Base-by-base conservation (phyloP, 2,888 invertebrate species). In the Chromoteleia sp. region DNA sequence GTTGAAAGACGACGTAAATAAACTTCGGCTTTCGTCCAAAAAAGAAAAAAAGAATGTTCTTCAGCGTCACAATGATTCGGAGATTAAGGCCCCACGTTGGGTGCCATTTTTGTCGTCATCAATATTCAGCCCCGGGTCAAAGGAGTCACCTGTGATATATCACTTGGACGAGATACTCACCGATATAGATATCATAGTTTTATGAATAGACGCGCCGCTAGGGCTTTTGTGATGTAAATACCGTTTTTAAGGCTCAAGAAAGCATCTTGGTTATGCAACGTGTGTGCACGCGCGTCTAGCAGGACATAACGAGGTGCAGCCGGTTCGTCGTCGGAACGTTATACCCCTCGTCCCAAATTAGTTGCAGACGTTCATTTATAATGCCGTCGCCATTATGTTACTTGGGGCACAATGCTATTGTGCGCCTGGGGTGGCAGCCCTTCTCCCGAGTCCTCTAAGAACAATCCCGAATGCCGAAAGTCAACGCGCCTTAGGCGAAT, bases 321-420 rank as follows among this genome's bases (percentile, higher is more conserved):
- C 71, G 74, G 68, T 71, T 81, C 78, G 77, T 56, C 74, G 65
- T 58, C 54, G 43, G 48, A 58, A 74, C 65, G 80, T 63, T 71
- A 33, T 63, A 71, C 81, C 81, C 74, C 80, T 84, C 84, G 87
- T 84, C 85, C 85, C 86, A 89, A 90, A 90, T 90, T 89, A 88
- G 89, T 88, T 87, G 89, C 90, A 88, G 88, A 89, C 88, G 86
- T 89, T 89, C 89, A 87, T 89, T 90, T 89, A 90, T 90, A 89
- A 89, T 86, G 84, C 87, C 86, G 85, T 77, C 81, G 84, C 86
- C 86, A 87, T 88, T 89, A 87, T 87, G 84, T 83, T 84, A 83
- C 80, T 83, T 78, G 77, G 67, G 83, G 70, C 78, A 88, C 86
- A 88, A 89, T 88, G 86, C 84, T 85, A 89, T 90, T 90, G 88